Evolutionary conservation across 2,888 invertebrate species (phyloP).

Genomic region (Keiferia lycopersicella): DNA sequence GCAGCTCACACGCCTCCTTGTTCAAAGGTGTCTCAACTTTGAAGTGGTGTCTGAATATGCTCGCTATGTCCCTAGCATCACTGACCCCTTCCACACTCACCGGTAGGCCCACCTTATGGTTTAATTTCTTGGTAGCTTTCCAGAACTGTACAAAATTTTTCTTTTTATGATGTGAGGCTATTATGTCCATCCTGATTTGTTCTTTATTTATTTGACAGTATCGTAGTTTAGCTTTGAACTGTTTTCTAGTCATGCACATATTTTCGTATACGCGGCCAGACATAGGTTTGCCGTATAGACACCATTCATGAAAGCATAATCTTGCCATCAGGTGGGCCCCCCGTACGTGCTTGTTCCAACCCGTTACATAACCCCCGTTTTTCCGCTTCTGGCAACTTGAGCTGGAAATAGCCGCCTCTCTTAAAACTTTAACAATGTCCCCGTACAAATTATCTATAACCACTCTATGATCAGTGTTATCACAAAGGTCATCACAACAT

Average conservation of each 20-base stretch:
- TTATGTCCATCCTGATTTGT: slow-evolving; percentile 26
- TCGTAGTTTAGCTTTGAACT: neutral
- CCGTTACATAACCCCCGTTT: neutral
- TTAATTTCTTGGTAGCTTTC: slow-evolving; percentile 29
- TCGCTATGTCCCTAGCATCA: slow-evolving; percentile 27
- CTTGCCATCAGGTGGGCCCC: slow-evolving; percentile 6
- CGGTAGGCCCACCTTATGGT: slow-evolving; percentile 26
- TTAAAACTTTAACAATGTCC: neutral
- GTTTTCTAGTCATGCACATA: neutral
- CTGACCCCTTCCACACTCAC: slow-evolving; percentile 30
- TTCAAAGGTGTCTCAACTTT: too few relatives aligned
- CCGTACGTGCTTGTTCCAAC: slow-evolving; percentile 14
- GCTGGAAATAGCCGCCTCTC: neutral
- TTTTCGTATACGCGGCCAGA: neutral
- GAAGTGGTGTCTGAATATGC: too few relatives aligned
- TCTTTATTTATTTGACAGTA: neutral
- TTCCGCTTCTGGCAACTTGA: neutral
- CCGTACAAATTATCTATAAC: neutral
- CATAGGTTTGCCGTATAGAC: neutral
- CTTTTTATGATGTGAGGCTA: slow-evolving; percentile 27
- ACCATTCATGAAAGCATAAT: too few relatives aligned
- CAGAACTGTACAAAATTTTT: slow-evolving; percentile 31
- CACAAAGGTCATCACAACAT: neutral
- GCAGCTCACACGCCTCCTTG: too few relatives aligned
- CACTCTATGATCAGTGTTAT: neutral